A percentile compares a stretch with the other conserved stretches of the same genome.
Evolutionary conservation across 2,113 vertebrate genomes (phyloP).

Genomic region (Oryzias melastigma): DNA sequence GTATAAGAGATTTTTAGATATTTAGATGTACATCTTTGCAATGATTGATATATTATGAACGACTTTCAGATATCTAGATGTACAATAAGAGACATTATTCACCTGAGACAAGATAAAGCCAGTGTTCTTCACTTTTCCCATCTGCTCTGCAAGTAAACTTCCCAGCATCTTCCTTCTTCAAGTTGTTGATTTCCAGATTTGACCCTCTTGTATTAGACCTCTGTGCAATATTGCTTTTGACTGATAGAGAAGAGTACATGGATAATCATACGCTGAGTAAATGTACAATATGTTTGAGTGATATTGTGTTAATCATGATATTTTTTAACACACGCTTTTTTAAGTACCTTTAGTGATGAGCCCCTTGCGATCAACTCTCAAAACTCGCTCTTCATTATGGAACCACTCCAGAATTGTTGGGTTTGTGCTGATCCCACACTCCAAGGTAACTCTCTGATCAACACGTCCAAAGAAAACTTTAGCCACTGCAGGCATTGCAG

Average conservation of each 20-base stretch:
- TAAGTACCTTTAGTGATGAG: accelerated
- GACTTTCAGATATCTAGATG: no score
- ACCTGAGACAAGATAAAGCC: conserved; percentile 55
- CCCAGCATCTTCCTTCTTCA: conserved; percentile 40
- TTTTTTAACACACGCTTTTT: no score
- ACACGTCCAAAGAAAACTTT: background rate
- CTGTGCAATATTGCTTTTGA: accelerated
- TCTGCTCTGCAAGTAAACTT: conserved; percentile 1
- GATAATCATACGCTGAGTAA: background rate
- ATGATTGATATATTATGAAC: no score
- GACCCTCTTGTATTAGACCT: accelerated
- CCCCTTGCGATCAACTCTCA: accelerated
- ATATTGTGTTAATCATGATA: no score
- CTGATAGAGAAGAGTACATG: conserved; percentile 24
- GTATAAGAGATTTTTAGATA: no score
- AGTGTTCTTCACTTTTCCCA: accelerated
- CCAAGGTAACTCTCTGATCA: accelerated
- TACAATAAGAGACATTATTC: background rate
- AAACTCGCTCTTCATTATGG: accelerated
- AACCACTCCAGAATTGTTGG: accelerated
- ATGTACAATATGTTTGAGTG: background rate
- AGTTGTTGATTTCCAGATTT: accelerated
- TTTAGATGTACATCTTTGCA: no score
- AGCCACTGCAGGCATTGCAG: conserved; percentile 28
- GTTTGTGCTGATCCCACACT: accelerated